Evolutionary conservation across 2,888 invertebrate genomes (phyloP).

Genomic region (Homarus gammarus): DNA sequence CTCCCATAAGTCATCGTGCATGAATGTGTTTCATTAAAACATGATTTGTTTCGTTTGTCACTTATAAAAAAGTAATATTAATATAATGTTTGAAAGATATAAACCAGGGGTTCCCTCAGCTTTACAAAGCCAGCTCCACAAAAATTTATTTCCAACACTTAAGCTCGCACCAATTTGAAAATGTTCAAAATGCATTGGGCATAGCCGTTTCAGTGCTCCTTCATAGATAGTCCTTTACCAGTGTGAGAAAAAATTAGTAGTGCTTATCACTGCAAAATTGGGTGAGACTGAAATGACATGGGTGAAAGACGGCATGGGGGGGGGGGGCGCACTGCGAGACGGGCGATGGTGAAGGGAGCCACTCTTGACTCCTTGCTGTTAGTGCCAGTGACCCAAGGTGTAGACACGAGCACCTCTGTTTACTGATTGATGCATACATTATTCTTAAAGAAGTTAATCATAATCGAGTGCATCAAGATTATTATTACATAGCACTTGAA

Average conservation of each 20-base stretch:
- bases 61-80: conserved; percentile 2
- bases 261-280: neutral
- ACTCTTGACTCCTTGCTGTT: neutral
- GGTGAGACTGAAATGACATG: neutral
- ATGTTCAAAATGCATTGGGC: no score
- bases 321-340: neutral
- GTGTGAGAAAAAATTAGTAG: neutral
- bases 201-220: neutral
- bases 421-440: neutral
- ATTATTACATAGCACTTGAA: conserved; percentile 22
- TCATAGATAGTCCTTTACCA: neutral
- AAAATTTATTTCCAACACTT: conserved; percentile 13
- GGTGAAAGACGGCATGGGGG: neutral
- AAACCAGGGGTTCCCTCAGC: conserved; percentile 34
- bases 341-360: neutral
- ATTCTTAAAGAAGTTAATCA: neutral
- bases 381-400: neutral
- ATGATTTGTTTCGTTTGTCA: no score
- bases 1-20: neutral
- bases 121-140: conserved; percentile 3
- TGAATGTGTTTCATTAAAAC: neutral
- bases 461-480: neutral
- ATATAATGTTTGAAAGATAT: conserved; percentile 11
- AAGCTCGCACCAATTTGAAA: neutral
- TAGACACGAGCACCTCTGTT: conserved; percentile 30